Evolutionary conservation across 2,888 invertebrate species (phyloP), one percentile per base, ranked within the genome.

Genomic region (Dicyrtoma fusca): DNA sequence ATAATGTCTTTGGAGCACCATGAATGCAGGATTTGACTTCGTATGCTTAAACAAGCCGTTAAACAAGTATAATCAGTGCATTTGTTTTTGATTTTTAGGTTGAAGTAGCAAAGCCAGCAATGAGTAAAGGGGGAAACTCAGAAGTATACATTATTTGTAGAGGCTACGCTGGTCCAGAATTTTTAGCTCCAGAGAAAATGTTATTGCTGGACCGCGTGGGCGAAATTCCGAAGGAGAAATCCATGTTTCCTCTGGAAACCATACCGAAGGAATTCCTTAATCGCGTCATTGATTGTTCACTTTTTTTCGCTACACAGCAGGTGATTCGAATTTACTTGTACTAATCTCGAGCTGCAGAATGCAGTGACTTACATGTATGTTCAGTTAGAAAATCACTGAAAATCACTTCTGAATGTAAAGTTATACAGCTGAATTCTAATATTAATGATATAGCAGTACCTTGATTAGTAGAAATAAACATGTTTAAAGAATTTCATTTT

Each of bases 101-200:
- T 0, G 86, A 88, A 78, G 86, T 93, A 19, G 92, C 90, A 82
- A 97, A 97, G 83, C 97, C 97, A 0, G 90, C 89, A 0, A 92
- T 94, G 0, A 97, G 97, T n/a, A 93, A 94, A 82, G 90, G 92
- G 82, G 97, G 97, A 8, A 97, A 97, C 84, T 97, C 97, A 0
- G 97, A 97, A 84, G 88, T 92, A 0, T 97, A 97, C 82, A 87
- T 95, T 0, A 85, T 97, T 34, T 92, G 92, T 81, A 82, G 89
- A 26, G 85, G 86, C 23, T 92, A 87, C 81, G 86, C 86, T 78
- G 89, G 89, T 1, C 81, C 79, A 14, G 77, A 84, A 6, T 77
- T 78, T n/a, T 76, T 87, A 0, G 81, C 82, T 5, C 83, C 84
- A 0, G 86, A 85, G 80, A 79, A 88, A 45, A 81, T 84, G 2